Evolutionary conservation across 2,888 invertebrate genomes (phyloP), one percentile per base, ranked within the genome.

Genomic region (Erebia epiphron): DNA sequence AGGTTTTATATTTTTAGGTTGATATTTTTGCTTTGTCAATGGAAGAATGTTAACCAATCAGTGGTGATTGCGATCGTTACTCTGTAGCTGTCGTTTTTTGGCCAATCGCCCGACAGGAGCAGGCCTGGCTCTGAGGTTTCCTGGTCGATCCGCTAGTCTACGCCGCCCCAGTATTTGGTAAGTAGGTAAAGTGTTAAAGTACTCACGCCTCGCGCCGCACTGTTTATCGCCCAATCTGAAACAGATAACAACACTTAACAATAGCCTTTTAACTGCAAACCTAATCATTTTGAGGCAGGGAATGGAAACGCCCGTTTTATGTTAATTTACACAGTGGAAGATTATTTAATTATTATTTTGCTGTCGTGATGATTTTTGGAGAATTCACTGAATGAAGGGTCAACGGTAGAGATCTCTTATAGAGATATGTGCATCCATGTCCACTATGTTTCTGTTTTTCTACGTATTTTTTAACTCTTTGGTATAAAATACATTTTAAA

Each of bases 181-280:
- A 58, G 70, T 67, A 73, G 63, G 67, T 69, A 75, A 70, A 63
- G 71, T 73, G 57, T 21, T 68, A 73, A 71, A 63, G 70, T 75
- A 77, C 80, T 79, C 77, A 79, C 83, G 75, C 75, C 83, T 85
- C 82, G 80, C 86, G 82, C 83, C 81, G 79, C 72, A 67, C 70
- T 68, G 74, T 68, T 72, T 76, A 77, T 86, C 86, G 79, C 77
- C 77, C 68, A 77, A 91, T 90, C 90, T 88, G 89, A 76, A 89
- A 89, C 80, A 88, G 83, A 89, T 85, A 86, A 86, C 75, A 81
- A 79, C 79, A 76, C 74, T 87, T 82, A 89, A 89, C 87, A 90
- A 89, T 87, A 77, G 84, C 77, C 80, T 82, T 85, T 86, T 86
- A 86, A 57, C 68, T 35, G 68, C 58, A 50, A 66, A 62, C 67